A percentile compares a stretch with the other conserved stretches of the same genome.
Evolutionary conservation across 1,140 invertebrate genomes (phyloP).

Genomic region (Himalopsyche phryganea): DNA sequence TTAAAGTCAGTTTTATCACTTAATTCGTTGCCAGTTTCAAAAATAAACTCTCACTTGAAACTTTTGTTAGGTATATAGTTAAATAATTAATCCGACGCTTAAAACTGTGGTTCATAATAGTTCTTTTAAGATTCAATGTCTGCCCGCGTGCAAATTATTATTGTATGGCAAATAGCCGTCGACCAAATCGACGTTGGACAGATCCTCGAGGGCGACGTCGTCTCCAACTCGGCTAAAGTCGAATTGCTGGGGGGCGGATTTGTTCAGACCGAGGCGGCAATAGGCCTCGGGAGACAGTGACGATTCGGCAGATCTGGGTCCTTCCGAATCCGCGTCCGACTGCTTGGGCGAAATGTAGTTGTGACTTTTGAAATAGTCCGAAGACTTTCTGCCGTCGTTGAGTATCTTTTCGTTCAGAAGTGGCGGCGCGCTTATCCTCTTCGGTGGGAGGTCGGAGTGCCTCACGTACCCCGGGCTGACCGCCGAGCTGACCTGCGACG

Average conservation of each 20-base stretch:
- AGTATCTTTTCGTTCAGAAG: conserved; percentile 1
- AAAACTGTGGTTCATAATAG: no score
- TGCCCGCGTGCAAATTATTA: no score
- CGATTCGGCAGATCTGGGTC: conserved; percentile 17
- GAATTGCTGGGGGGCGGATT: conserved; percentile 46
- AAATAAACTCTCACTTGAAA: no score
- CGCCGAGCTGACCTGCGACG: background rate
- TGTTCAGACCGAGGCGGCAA: conserved; percentile 50
- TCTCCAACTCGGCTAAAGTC: conserved; percentile 51
- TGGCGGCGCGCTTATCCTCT: conserved; percentile 9
- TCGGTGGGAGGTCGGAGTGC: background rate
- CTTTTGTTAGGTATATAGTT: no score
- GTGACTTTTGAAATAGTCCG: conserved; percentile 5
- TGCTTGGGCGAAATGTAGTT: background rate
- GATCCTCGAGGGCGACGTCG: conserved; percentile 36
- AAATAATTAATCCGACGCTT: no score
- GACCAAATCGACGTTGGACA: no score
- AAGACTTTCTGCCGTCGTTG: conserved; percentile 2
- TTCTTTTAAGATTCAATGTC: no score
- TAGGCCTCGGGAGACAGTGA: conserved; percentile 47
- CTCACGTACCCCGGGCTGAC: background rate
- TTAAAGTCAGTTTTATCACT: no score
- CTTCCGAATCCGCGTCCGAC: background rate
- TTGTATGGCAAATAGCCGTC: no score
- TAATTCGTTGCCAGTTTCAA: no score